These are phyloP conservation scores for Zele albiditarsus DNA, from an alignment of 2,888 invertebrate genomes.

Conservation along the genomic window DNA sequence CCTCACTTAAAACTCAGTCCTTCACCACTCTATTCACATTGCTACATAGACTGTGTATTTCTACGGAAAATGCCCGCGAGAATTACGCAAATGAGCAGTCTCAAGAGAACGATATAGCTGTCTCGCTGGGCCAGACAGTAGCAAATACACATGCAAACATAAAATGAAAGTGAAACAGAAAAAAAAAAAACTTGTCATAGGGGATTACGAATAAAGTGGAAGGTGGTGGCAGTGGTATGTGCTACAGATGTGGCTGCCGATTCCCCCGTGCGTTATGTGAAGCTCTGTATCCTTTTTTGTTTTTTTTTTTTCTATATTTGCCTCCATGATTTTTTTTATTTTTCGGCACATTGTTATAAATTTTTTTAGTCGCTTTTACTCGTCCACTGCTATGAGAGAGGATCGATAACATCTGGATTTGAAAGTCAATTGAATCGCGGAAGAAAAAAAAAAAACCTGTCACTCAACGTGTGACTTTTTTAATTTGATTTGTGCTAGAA, in stretches of 20 bases:
- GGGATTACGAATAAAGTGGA: background rate
- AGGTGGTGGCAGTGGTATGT: background rate
- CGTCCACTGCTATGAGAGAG: background rate
- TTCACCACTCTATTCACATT: background rate
- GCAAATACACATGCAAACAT: background rate
- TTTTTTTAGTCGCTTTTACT: background rate
- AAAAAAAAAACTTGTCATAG: background rate
- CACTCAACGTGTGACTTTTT: background rate
- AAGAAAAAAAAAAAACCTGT: background rate
- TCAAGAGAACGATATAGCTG: background rate
- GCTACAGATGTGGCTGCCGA: background rate
- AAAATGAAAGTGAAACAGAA: background rate
- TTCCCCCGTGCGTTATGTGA: background rate
- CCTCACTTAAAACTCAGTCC: background rate
- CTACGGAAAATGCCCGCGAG: background rate
- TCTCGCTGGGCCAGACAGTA: background rate
- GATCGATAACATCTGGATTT: background rate
- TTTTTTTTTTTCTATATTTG: background rate
- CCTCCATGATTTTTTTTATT: background rate
- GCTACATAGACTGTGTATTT: background rate
- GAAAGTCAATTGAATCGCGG: background rate
- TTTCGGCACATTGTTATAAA: background rate
- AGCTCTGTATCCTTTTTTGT: background rate
- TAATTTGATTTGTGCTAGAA: background rate
- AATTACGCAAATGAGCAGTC: conserved; percentile 2